Conservation (phyloP, 2,113 vertebrate genomes). For the Poecilia latipinna region DNA sequence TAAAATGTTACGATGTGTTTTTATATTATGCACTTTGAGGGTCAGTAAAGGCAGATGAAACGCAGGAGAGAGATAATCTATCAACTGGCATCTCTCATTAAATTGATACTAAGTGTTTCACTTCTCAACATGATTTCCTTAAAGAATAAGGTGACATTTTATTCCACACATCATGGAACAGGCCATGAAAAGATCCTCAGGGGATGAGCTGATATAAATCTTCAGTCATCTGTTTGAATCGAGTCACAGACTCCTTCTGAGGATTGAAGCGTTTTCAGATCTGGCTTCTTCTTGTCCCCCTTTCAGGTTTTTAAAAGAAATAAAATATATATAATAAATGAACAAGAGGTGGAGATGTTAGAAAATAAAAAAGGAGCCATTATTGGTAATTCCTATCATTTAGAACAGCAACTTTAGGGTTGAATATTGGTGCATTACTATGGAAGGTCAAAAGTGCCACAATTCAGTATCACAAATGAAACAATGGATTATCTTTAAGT, state of each 20-base stretch:
- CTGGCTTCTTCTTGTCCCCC: no score
- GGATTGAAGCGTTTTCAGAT: background rate
- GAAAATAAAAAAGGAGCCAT: background rate
- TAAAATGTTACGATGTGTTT: background rate
- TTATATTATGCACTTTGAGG: background rate
- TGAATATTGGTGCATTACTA: no score
- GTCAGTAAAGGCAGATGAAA: background rate
- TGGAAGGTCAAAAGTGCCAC: background rate
- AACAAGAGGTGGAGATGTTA: background rate
- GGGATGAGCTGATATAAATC: background rate
- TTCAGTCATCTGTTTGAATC: background rate
- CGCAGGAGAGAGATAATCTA: background rate
- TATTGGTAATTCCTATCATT: background rate
- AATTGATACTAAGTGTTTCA: background rate
- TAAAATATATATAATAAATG: background rate
- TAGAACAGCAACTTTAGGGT: background rate
- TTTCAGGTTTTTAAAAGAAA: background rate
- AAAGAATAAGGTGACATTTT: background rate
- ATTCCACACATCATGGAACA: background rate
- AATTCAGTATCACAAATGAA: background rate
- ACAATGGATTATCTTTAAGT: no score
- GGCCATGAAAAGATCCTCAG: background rate
- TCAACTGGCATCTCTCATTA: background rate
- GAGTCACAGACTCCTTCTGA: background rate
- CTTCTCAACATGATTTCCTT: background rate